These are phyloP conservation scores for Mormyrus proboscirostris DNA, from an alignment of 2,797 vertebrate genomes.

Conservation along the genomic window DNA sequence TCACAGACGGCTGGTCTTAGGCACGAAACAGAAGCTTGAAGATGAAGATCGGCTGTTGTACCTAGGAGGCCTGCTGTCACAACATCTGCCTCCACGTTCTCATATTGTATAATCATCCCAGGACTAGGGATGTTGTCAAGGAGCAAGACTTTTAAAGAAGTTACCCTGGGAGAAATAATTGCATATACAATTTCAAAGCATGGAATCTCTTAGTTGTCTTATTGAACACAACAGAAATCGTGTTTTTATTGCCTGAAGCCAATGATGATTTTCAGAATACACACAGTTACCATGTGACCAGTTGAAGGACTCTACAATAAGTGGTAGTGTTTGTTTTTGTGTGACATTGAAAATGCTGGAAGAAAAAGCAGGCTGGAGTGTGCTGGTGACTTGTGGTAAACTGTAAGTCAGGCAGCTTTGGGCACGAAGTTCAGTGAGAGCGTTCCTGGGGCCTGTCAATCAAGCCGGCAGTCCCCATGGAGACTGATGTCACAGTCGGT, in stretches of 20 bases:
- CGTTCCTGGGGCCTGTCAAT: slow-evolving; percentile 52
- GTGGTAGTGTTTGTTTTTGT: not conserved
- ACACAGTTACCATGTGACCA: not conserved
- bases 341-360: not conserved
- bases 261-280: not conserved
- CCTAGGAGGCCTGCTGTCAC: not conserved
- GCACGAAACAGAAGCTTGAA: not conserved
- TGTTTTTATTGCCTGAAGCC: not conserved
- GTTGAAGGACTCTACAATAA: not conserved
- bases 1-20: not conserved
- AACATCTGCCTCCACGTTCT: not conserved
- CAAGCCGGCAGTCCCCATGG: slow-evolving; percentile 46
- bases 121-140: not conserved
- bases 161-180: not conserved
- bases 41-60: not conserved
- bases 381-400: not conserved
- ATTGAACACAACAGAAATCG: not conserved
- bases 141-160: not conserved
- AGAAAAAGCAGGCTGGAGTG: not conserved
- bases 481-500: slow-evolving; percentile 47
- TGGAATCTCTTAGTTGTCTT: not conserved
- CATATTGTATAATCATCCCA: not conserved
- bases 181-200: not conserved
- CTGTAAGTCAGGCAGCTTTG: slow-evolving; percentile 46
- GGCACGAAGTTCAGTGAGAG: slow-evolving; percentile 33